Conservation (phyloP, 2,888 invertebrate species). For the Allacma fusca region DNA sequence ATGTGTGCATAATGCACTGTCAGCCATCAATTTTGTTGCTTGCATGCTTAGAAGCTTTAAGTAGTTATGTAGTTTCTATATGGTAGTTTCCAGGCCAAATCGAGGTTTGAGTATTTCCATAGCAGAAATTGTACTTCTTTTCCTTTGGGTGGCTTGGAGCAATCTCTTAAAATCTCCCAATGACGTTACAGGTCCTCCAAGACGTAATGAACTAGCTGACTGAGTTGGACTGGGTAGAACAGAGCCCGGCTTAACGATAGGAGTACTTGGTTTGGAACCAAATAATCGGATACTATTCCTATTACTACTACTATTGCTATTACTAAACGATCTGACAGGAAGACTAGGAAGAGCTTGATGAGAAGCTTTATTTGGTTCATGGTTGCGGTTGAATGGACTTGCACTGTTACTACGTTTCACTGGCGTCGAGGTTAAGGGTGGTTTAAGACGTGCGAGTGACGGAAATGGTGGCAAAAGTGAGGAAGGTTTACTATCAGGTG, state of each 20-base stretch:
- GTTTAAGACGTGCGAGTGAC: not conserved
- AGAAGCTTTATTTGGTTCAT: constrained; percentile 13
- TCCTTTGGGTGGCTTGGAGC: constrained; percentile 56
- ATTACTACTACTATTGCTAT: constrained; percentile 30
- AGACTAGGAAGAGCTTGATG: constrained; percentile 37
- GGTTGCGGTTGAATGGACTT: constrained; percentile 29
- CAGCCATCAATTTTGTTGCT: too few species aligned
- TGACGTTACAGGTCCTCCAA: constrained; percentile 48
- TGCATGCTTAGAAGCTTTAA: not conserved
- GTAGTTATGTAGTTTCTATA: constrained; percentile 8
- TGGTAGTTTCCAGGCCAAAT: constrained; percentile 42
- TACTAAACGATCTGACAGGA: constrained; percentile 24
- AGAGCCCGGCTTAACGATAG: constrained; percentile 6
- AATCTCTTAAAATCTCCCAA: constrained; percentile 59
- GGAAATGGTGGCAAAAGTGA: constrained; percentile 24
- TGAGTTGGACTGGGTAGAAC: constrained; percentile 11
- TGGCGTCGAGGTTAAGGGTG: constrained; percentile 51
- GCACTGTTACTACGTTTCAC: constrained; percentile 31
- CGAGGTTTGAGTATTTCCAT: constrained; percentile 59
- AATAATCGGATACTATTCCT: constrained; percentile 28
- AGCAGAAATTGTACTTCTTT: constrained; percentile 57
- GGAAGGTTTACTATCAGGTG: not conserved
- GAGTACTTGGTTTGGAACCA: constrained; percentile 13
- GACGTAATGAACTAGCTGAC: not conserved
- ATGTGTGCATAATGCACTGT: too few species aligned